phyloP scores from a whole-genome alignment of 1,140 invertebrate species.

The Orius insidiosus region DNA sequence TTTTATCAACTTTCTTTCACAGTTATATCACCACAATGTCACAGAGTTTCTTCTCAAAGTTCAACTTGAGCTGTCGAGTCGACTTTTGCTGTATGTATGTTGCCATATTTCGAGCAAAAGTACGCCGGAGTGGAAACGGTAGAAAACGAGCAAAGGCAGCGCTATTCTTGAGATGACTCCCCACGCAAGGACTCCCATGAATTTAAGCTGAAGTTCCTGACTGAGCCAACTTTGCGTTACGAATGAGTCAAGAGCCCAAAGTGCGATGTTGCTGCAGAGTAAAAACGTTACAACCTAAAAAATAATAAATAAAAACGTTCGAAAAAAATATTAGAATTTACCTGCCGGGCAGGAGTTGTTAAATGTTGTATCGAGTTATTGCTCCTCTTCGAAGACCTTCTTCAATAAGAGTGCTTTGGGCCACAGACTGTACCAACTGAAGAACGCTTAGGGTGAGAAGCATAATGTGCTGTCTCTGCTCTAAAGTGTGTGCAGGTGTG shows the following conservation, averaged over 20 bases:
- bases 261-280: conserved; percentile 44
- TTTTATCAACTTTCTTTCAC: no score
- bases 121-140: conserved; percentile 51
- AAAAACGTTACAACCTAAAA: conserved; percentile 42
- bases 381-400: conserved; percentile 37
- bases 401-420: conserved; percentile 42
- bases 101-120: conserved; percentile 52
- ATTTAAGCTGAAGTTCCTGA: conserved; percentile 37
- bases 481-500: conserved; percentile 22
- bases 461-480: conserved; percentile 26
- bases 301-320: background rate
- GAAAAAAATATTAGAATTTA: no score
- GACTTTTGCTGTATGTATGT: conserved; percentile 30
- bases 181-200: conserved; percentile 49
- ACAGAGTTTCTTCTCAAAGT: no score
- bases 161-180: conserved; percentile 43
- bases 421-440: conserved; percentile 35
- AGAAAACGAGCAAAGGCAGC: conserved; percentile 47
- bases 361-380: conserved; percentile 32
- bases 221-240: conserved; percentile 41
- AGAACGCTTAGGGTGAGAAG: conserved; percentile 29
- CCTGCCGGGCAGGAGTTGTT: conserved; percentile 42
- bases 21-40: no score
- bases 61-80: conserved; percentile 3
- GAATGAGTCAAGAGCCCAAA: conserved; percentile 53